Conservation (phyloP, 2,888 invertebrate species). For the Hirtodrosophila duncani region DNA sequence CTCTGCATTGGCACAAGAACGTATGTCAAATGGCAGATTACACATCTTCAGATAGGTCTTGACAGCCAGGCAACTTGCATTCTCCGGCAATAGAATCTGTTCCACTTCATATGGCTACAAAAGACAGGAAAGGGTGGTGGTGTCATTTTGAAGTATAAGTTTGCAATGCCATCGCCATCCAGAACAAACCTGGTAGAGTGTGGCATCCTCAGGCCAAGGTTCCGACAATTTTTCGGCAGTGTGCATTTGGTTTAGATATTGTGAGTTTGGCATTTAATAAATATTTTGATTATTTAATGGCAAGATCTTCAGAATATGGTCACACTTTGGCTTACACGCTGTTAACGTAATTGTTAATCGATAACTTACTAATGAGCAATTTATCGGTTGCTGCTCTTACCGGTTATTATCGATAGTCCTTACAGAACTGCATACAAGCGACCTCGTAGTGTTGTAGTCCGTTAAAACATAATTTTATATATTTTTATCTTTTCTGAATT, state of each 20-base stretch:
- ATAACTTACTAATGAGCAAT: no score
- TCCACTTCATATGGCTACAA: constrained; percentile 91
- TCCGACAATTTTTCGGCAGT: constrained; percentile 82
- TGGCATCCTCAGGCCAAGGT: constrained; percentile 93
- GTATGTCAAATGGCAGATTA: constrained; percentile 88
- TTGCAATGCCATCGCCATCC: not conserved
- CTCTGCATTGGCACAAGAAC: constrained; percentile 93
- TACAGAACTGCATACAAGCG: no score
- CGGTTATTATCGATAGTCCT: no score
- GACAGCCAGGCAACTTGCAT: constrained; percentile 94
- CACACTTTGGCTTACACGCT: no score
- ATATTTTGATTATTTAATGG: no score
- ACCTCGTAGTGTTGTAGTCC: no score
- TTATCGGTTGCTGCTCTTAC: no score
- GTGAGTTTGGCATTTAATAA: no score
- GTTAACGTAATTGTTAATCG: no score
- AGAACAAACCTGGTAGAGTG: constrained; percentile 83
- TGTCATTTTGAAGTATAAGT: not conserved
- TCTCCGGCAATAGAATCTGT: constrained; percentile 95
- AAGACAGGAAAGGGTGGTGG: not conserved
- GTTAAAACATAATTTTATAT: no score
- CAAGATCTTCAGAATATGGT: no score
- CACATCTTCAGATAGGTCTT: constrained; percentile 97
- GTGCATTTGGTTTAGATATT: constrained; percentile 72
- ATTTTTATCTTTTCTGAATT: no score